Base-by-base conservation (phyloP, 2,888 invertebrate genomes). In the Meghimatium bilineatum region DNA sequence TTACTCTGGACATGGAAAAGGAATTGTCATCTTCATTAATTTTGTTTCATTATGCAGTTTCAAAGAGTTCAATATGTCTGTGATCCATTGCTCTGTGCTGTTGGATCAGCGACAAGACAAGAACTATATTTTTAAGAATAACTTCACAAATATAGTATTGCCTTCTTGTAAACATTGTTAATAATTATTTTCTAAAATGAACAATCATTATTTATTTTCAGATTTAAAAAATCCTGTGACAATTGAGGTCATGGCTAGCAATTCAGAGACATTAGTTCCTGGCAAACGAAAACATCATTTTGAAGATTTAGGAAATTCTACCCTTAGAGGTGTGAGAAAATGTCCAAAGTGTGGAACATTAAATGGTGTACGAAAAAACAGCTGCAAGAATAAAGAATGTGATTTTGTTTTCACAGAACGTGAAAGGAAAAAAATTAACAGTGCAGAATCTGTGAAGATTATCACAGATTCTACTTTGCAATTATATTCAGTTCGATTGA, bases 311-410 rank as follows among this genome's bases (percentile, higher is more conserved):
- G 95, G 96, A 32, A 95, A 95, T 90, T 95, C 96, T 8, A 96
- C 96, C 0, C 93, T 95, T 79, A 93, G 97, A 78, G 97, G 97
- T 10, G 95, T 97, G 0, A 95, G 96, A 88, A 96, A 96, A 90
- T 97, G 97, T 91, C 95, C 95, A 0, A 96, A 96, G 90, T 97
- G 97, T 94, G 96, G 96, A 0, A 95, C 95, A 1, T 95, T 95
- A 86, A 97, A 96, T 93, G 97, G 97, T 3, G 96, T 96, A 0
- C 94, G 96, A 81, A 96, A 96, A n/a, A 94, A 95, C 36, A 95
- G 95, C 87, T 96, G 96, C 91, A 96, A 96, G 92, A 96, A 96
- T 91, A 95, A 95, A 91, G 93, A 94, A 26, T 96, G 96, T 92
- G 95, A 95, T 92, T 95, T 95, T 29, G 95, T 96, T 0, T 96